Percentiles rank a stretch among this genome's conserved stretches.
Conservation (phyloP, 2,888 invertebrate species). For the Cylindroiulus punctatus region DNA sequence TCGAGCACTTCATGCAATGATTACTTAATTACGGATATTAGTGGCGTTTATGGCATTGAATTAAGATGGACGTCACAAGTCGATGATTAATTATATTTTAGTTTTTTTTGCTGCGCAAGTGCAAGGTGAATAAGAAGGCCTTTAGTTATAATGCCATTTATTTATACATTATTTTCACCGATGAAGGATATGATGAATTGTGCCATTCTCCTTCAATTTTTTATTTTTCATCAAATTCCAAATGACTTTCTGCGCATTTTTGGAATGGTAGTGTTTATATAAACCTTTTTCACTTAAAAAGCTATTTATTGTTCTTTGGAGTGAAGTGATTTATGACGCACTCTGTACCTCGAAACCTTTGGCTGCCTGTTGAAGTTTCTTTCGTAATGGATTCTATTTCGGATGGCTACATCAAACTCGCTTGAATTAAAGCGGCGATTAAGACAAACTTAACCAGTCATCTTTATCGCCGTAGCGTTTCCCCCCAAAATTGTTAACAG, state of each 20-base stretch:
- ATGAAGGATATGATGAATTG: neutral
- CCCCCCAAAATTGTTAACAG: neutral
- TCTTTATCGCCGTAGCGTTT: neutral
- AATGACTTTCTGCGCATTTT: neutral
- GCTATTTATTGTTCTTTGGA: slow-evolving; percentile 2
- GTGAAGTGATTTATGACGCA: neutral
- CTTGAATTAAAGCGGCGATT: neutral
- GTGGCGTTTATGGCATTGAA: no score
- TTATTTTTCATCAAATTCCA: neutral
- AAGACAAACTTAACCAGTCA: neutral
- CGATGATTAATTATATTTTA: no score
- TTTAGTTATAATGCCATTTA: neutral
- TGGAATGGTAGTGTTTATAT: neutral
- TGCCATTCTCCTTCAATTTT: neutral
- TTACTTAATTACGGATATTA: no score
- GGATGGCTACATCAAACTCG: neutral
- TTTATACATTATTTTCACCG: neutral
- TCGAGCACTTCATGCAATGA: no score
- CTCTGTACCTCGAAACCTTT: neutral
- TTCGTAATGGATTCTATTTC: neutral
- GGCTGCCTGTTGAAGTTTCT: neutral
- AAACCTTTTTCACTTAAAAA: neutral
- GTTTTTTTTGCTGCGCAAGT: neutral
- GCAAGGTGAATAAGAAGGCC: neutral
- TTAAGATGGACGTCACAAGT: no score